Base-by-base conservation (phyloP, 2,888 invertebrate species). In the Digitonthophagus gazella region DNA sequence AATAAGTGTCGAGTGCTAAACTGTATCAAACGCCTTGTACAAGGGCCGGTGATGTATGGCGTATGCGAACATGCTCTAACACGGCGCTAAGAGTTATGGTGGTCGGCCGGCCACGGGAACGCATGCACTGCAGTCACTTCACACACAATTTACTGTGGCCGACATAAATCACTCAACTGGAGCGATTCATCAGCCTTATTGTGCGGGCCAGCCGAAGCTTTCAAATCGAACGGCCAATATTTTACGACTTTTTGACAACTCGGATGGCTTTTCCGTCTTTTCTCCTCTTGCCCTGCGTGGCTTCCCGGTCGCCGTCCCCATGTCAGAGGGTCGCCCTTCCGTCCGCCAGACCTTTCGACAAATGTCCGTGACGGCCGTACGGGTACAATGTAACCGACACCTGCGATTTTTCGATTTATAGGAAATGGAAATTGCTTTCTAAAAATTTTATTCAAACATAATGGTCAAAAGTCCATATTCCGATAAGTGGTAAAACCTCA, bases 221-320 rank as follows among this genome's bases (percentile, higher is more conserved):
- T 79, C 77, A 80, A 82, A 84, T 84, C 83, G 84, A 81, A 82
- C 82, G 82, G 83, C 84, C 87, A 84, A 88, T 88, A 88, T 88
- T 88, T 88, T 86, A 88, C 86, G 86, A 87, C 86, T 87, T 88
- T 88, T 87, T 88, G 88, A 88, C 88, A 87, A 85, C 82, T 84
- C 84, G 84, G 86, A 87, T 86, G 86, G 86, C 86, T 86, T 85
- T 85, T 83, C 84, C 84, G 84, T 85, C 84, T 84, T 78, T 78
- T 77, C 77, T 71, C 71, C 66, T 71, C 68, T 70, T 72, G 75
- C 76, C 72, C 75, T 78, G 28, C 28, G 18, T 20, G 61, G 18
- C 61, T 61, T 20, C 18, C 61, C n/a, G 14, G 19, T 19, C 61
- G 19, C 16, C 61, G 58, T 18, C 6, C 19, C 19, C 61, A 18